phyloP scores from a whole-genome alignment of 2,888 invertebrate genomes.

The Acleris cristana region DNA sequence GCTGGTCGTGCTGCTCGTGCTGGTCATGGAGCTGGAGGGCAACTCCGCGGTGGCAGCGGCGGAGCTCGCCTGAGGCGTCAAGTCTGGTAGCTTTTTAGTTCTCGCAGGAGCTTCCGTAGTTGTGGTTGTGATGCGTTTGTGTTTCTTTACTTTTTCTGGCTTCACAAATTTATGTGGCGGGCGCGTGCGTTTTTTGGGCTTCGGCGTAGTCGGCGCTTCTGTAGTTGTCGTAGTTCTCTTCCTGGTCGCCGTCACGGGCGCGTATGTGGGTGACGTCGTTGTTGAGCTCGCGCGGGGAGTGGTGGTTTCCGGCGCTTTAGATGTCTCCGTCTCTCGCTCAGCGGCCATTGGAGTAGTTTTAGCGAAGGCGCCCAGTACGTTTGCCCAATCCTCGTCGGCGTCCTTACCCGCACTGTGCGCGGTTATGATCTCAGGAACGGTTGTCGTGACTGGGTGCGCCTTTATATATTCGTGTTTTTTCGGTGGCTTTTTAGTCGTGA shows the following conservation, averaged over 20 bases:
- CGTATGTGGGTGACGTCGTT: conserved; percentile 39
- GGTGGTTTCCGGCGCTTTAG: conserved; percentile 47
- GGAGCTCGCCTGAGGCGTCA: conserved; percentile 68
- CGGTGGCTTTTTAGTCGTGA: conserved; percentile 53
- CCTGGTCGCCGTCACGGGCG: conserved; percentile 37
- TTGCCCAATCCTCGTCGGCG: conserved; percentile 65
- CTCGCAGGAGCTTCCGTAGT: conserved; percentile 44
- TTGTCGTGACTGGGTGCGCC: conserved; percentile 57
- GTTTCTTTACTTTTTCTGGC: conserved; percentile 68
- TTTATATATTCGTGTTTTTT: conserved; percentile 65
- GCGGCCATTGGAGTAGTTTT: conserved; percentile 74
- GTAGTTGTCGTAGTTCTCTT: conserved; percentile 47
- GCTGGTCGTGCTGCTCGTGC: conserved; percentile 37
- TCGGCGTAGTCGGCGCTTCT: conserved; percentile 52
- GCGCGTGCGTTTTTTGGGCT: conserved; percentile 68
- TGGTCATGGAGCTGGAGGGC: conserved; percentile 47
- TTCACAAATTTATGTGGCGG: conserved; percentile 69
- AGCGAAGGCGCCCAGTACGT: conserved; percentile 66
- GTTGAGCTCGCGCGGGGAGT: conserved; percentile 47
- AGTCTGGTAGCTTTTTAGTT: conserved; percentile 61
- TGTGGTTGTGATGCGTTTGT: conserved; percentile 65
- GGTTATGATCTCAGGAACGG: conserved; percentile 70
- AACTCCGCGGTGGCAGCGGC: conserved; percentile 56
- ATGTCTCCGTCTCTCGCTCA: conserved; percentile 54
- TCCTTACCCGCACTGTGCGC: conserved; percentile 54